These are phyloP conservation scores for Nipponia nippon DNA, from an alignment of 2,113 vertebrate species.

Conservation along the genomic window DNA sequence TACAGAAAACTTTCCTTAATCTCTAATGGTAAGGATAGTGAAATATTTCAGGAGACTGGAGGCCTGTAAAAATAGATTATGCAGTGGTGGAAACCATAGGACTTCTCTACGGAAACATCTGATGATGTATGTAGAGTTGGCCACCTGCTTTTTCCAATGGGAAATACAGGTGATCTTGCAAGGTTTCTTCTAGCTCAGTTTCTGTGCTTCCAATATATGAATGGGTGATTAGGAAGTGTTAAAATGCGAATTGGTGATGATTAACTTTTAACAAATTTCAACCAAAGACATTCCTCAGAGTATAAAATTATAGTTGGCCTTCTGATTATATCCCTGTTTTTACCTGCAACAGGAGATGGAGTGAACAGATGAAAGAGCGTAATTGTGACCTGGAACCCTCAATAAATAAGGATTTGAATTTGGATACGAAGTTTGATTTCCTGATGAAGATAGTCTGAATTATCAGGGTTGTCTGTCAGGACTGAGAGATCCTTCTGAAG, in stretches of 20 bases:
- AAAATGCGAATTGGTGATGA: neutral
- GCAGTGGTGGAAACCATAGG: neutral
- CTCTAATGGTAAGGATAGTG: neutral
- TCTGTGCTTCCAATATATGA: neutral
- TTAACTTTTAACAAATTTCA: neutral
- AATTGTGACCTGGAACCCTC: neutral
- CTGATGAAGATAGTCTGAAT: neutral
- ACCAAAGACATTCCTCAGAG: neutral
- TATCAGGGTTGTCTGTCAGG: neutral
- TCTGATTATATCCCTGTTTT: neutral
- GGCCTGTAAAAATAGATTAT: neutral
- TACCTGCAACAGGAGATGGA: neutral
- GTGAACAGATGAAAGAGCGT: neutral
- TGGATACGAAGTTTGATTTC: neutral
- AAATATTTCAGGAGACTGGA: neutral
- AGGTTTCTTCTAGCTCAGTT: neutral
- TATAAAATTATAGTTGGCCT: neutral
- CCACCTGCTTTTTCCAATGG: neutral
- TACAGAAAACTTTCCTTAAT: neutral
- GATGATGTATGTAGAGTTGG: neutral
- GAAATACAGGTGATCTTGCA: neutral
- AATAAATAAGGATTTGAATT: neutral
- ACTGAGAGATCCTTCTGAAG: neutral
- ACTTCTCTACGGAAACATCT: neutral
- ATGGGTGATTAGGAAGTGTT: neutral